These are phyloP conservation scores for Caenorhabditis imperialis DNA, from an alignment of 2,888 invertebrate species.

Conservation along the genomic window DNA sequence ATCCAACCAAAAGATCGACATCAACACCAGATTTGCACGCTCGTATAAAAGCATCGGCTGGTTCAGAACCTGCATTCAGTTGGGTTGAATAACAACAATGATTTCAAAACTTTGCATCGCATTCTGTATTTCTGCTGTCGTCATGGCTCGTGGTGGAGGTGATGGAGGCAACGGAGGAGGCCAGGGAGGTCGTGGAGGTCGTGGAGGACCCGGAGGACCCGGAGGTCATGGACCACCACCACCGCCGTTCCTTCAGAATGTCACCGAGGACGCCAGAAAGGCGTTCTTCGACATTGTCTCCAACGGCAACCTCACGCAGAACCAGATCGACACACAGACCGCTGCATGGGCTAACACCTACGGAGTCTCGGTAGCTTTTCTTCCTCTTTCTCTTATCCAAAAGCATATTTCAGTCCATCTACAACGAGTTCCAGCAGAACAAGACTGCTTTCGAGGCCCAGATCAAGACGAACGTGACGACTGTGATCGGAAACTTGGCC, in stretches of 20 bases:
- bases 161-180: slow-evolving; percentile 13
- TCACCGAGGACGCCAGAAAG: slow-evolving; percentile 48
- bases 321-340: slow-evolving; percentile 42
- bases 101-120: slow-evolving; percentile 39
- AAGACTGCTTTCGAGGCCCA: slow-evolving; percentile 35
- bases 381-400: no score
- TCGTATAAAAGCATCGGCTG: slow-evolving; percentile 30
- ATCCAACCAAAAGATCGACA: slow-evolving; percentile 42
- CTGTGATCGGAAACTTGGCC: slow-evolving; percentile 44
- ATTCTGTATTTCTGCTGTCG: slow-evolving; percentile 26
- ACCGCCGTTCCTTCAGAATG: slow-evolving; percentile 58
- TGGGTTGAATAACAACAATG: slow-evolving; percentile 10
- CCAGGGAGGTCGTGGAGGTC: slow-evolving; percentile 16
- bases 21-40: slow-evolving; percentile 37
- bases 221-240: slow-evolving; percentile 52
- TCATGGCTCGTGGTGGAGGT: slow-evolving; percentile 8
- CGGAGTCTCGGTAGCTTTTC: slow-evolving; percentile 55
- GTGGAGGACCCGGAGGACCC: slow-evolving; percentile 30
- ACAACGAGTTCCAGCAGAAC: slow-evolving; percentile 50
- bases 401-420: slow-evolving; percentile 51
- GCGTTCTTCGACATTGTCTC: slow-evolving; percentile 56
- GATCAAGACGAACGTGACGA: slow-evolving; percentile 34
- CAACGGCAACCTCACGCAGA: slow-evolving; percentile 56
- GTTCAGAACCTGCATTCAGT: slow-evolving; percentile 11
- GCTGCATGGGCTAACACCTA: slow-evolving; percentile 56